Base-by-base conservation (phyloP, 2,797 vertebrate genomes). In the Sebastes flavidus region DNA sequence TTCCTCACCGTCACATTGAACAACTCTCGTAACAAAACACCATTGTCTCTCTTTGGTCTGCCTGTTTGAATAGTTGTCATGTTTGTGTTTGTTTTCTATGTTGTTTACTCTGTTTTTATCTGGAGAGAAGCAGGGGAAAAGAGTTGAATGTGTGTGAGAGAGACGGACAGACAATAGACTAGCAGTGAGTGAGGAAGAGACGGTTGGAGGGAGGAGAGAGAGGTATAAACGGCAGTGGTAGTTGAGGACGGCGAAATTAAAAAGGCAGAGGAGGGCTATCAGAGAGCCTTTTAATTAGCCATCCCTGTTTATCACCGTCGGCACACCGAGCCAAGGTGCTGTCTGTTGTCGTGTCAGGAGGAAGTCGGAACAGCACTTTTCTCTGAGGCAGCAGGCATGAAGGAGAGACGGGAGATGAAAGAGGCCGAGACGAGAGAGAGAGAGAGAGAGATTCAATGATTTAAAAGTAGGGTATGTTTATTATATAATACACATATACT, bases 271-370 rank as follows among this genome's bases (percentile, higher is more conserved):
- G 89, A 92, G 93, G 88, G 89, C 90, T 84, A 93, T 94, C 85
- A 91, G 87, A 91, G 87, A 88, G 74, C 70, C 84, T 92, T 94
- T 94, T 95, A 95, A 96, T 95, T 93, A 95, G 89, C 84, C 85
- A 52, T 78, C 80, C 18, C 82, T 5, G 70, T 93, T 94, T 87
- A 94, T 94, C 91, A 88, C 91, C 80, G 52, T 67, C 12, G 77
- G 91, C 89, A 87, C 79, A 82, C 71, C 32, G 10, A 80, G 61
- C 81, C 72, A 78, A 87, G 75, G 83, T 78, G 25, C 83, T 83
- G 86, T 90, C 90, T 90, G 88, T 81, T 91, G 90, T 87, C 69
- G 52, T 77, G 88, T 77, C 78, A 78, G 77, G 87, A 91, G 86
- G 70, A 86, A 87, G 72, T 82, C 22, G 42, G 78, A 77, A 34